phyloP scores from a whole-genome alignment of 2,888 invertebrate species.

The Euphydryas editha region DNA sequence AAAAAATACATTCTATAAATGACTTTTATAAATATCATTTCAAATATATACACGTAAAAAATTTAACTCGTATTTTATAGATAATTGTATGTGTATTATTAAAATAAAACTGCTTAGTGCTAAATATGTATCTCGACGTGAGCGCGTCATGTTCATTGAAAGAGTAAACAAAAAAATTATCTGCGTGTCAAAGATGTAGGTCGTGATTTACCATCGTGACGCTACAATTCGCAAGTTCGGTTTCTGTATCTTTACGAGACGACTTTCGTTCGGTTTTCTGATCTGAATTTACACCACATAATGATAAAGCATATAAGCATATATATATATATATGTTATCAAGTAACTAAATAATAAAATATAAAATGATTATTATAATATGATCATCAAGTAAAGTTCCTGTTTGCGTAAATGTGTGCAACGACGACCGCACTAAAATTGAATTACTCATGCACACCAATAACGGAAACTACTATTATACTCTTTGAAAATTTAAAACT shows the following conservation, averaged over 20 bases:
- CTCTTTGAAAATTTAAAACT: not conserved
- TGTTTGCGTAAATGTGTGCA: too few relatives aligned
- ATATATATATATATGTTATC: not conserved
- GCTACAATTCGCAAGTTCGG: conserved; percentile 46
- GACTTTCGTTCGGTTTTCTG: conserved; percentile 33
- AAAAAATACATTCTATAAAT: too few relatives aligned
- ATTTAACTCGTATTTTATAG: not conserved
- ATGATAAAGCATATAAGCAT: conserved; percentile 12
- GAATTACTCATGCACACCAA: too few relatives aligned
- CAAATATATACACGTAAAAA: not conserved
- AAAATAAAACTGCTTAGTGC: conserved; percentile 7
- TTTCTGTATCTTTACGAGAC: conserved; percentile 47
- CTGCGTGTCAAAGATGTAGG: conserved; percentile 43
- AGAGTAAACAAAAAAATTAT: conserved; percentile 28
- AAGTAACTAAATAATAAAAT: too few relatives aligned
- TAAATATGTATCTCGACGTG: conserved; percentile 14
- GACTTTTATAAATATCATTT: too few relatives aligned
- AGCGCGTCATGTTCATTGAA: conserved; percentile 25
- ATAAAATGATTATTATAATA: too few relatives aligned
- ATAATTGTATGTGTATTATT: not conserved
- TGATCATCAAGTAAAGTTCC: too few relatives aligned
- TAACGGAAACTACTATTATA: not conserved
- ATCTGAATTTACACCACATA: conserved; percentile 28
- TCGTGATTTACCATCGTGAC: conserved; percentile 43
- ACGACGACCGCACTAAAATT: too few relatives aligned